Base-by-base conservation (phyloP, 2,113 vertebrate genomes). In the Caracal caracal region DNA sequence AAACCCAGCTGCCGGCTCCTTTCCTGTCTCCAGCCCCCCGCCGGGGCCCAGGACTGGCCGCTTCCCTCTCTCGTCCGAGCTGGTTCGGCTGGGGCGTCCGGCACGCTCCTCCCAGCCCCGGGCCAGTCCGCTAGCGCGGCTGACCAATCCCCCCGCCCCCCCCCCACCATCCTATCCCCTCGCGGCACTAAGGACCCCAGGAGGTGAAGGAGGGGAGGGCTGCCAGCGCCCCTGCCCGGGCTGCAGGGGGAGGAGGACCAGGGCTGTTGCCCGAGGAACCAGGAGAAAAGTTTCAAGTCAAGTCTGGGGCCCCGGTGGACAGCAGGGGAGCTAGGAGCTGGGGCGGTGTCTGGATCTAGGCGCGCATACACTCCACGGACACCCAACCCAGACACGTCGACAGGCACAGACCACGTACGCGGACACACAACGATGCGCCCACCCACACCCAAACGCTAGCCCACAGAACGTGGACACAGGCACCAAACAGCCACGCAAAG, bases 201-300 rank as follows among this genome's bases (percentile, higher is more conserved):
- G 73, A 83, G 95, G 47, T 43, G 63, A 10, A n/a, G 22, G 61
- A 33, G 53, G 56, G 81, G 79, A 47, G 61, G 59, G 61, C 68
- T 65, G 89, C 85, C 81, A 19, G 71, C 16, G 73, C 47, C 66
- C 85, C 20, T 0, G n/a, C 63, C 68, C 5, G 2, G n/a, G 89
- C 65, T 53, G 65, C 88, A 6, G 43, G 6, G 1, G 51, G 53
- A 81, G 47, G 82, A 63, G 56, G 65, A n/a, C 35, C 4, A 4
- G 33, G 76, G 76, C 78, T 22, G 93, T 49, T 88, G 86, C 94
- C 79, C 2, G 47, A 96, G 97, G 66, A 95, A 85, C 92, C 81
- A 11, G 13, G n/a, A 95, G 97, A 96, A 98, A 98, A 98, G 97
- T 98, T 98, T 97, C 93, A n/a, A 95, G 93, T 92, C 78, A 89